Conservation (phyloP, 2,113 vertebrate species). For the Colaptes auratus region DNA sequence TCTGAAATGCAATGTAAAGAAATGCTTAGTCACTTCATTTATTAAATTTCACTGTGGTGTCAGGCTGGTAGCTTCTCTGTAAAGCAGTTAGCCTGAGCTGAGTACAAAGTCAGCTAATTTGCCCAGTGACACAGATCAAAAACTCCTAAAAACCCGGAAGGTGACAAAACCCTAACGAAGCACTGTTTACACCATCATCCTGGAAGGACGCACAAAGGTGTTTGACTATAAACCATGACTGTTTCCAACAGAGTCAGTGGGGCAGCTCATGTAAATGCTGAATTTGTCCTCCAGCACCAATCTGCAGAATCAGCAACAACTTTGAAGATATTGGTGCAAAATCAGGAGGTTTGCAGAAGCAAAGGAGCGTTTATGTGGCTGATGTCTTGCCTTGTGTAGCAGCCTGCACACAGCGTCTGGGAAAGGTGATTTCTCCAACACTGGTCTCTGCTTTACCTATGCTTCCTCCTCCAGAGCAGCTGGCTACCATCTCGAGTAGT, state of each 20-base stretch:
- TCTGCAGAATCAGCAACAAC: background rate
- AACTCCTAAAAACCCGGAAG: background rate
- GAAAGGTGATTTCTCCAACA: background rate
- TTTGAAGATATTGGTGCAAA: background rate
- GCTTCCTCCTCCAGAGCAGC: background rate
- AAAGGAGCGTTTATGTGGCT: rapidly evolving
- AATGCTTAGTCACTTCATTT: background rate
- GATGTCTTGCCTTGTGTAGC: rapidly evolving
- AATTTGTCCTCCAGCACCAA: background rate
- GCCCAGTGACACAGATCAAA: background rate
- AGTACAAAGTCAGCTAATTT: background rate
- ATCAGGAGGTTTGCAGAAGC: background rate
- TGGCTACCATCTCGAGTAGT: slow-evolving; percentile 53
- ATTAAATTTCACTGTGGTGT: background rate
- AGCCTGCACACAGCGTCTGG: background rate
- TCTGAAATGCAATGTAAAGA: background rate
- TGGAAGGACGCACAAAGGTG: background rate
- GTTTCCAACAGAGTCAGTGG: rapidly evolving
- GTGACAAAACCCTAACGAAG: too few species aligned
- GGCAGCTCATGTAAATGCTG: rapidly evolving
- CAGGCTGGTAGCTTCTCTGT: background rate
- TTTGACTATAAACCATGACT: rapidly evolving
- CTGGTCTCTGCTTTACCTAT: background rate
- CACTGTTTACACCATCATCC: background rate
- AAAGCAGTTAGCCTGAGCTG: background rate